Percentiles rank a stretch among this genome's conserved stretches.
These are phyloP conservation scores for Leptodactylus fuscus DNA, from an alignment of 2,113 vertebrate genomes.

Conservation along the genomic window DNA sequence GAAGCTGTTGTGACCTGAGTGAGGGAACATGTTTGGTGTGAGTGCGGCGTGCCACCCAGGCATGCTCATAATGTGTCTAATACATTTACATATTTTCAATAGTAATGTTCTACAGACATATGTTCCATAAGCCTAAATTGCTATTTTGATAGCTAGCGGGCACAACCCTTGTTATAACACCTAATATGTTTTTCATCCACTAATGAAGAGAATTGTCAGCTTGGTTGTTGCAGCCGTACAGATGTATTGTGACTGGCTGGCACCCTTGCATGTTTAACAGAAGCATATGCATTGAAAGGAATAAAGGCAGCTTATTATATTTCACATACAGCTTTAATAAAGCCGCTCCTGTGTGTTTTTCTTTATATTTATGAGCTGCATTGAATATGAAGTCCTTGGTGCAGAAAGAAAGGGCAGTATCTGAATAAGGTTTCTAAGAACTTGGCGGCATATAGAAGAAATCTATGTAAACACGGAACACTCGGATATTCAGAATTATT, in stretches of 20 bases:
- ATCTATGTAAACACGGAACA: background rate
- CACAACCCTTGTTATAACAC: constrained; percentile 1
- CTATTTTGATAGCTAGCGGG: constrained; percentile 6
- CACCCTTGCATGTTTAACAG: background rate
- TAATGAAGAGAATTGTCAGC: constrained; percentile 6
- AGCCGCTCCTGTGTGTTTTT: background rate
- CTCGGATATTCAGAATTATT: background rate
- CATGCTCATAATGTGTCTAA: background rate
- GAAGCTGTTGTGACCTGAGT: background rate
- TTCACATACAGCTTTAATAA: constrained; percentile 5
- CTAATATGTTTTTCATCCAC: constrained; percentile 10
- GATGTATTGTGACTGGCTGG: background rate
- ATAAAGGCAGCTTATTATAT: constrained; percentile 1
- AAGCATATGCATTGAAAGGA: background rate
- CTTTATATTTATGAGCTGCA: background rate
- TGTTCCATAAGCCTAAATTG: background rate
- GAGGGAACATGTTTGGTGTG: background rate
- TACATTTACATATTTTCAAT: background rate
- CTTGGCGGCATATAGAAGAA: background rate
- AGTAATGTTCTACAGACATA: background rate
- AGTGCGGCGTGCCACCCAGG: background rate
- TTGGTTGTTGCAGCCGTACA: background rate
- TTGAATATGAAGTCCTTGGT: constrained; percentile 29
- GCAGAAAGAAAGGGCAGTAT: constrained; percentile 10
- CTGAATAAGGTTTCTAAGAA: background rate